A percentile compares a stretch with the other conserved stretches of the same genome.
These are phyloP conservation scores for Pollenia angustigena DNA, from an alignment of 2,888 invertebrate genomes.

Conservation along the genomic window DNA sequence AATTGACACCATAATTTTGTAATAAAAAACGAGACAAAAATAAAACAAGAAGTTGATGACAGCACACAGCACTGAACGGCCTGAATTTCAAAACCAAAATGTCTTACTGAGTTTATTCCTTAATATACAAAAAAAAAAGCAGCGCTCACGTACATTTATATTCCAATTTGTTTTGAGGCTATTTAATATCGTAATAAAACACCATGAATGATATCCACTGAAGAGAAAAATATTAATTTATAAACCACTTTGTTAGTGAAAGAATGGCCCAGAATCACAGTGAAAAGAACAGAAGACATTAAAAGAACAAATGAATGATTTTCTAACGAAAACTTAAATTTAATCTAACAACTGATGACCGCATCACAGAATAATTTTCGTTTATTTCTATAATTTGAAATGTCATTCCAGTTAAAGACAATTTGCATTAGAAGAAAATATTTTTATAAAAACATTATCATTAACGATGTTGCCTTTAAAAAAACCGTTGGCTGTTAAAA, in stretches of 20 bases:
- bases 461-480: too few species aligned
- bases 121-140: not conserved
- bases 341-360: not conserved
- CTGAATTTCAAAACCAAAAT: not conserved
- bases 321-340: not conserved
- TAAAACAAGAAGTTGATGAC: not conserved
- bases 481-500: too few species aligned
- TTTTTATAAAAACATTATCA: too few species aligned
- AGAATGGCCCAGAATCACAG: not conserved
- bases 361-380: not conserved
- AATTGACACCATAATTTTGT: not conserved
- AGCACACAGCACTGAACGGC: not conserved
- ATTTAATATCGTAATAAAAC: not conserved
- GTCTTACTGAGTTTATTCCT: not conserved
- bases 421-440: not conserved
- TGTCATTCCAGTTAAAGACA: not conserved
- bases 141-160: constrained; percentile 4
- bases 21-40: not conserved
- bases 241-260: constrained; percentile 4
- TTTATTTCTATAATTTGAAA: not conserved
- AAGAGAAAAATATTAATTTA: not conserved
- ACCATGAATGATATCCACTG: not conserved
- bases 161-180: not conserved
- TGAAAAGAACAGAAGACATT: not conserved
- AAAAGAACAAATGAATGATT: not conserved